Percentiles rank a stretch among this genome's conserved stretches.
phyloP scores from a whole-genome alignment of 2,113 vertebrate species.

The Thermophis baileyi region DNA sequence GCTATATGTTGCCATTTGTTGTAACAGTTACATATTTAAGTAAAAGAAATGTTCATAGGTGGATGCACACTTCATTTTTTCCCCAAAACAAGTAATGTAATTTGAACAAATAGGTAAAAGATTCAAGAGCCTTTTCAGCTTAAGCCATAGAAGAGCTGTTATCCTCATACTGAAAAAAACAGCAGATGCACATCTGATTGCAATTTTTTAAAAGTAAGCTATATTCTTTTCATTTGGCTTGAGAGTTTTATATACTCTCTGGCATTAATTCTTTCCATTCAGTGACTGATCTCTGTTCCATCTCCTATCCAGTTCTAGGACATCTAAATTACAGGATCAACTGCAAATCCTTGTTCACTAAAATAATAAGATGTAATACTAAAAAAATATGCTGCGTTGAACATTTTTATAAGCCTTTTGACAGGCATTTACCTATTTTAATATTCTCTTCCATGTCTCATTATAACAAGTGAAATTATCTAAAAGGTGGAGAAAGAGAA shows the following conservation, averaged over 20 bases:
- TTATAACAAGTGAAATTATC: not conserved
- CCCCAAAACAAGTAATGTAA: not conserved
- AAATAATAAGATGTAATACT: slow-evolving; percentile 17
- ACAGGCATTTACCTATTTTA: slow-evolving; percentile 20
- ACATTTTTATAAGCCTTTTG: not conserved
- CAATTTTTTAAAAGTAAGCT: not conserved
- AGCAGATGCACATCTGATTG: not conserved
- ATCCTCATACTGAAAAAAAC: slow-evolving; percentile 27
- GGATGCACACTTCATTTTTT: not conserved
- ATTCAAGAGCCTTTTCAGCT: not conserved
- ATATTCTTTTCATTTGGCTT: slow-evolving; percentile 20
- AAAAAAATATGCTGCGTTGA: not conserved
- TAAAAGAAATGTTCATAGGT: not conserved
- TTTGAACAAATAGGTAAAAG: not conserved
- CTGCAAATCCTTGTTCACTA: not conserved
- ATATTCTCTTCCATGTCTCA: slow-evolving; percentile 13
- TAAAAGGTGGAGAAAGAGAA: slow-evolving; percentile 15
- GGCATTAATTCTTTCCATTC: slow-evolving; percentile 29
- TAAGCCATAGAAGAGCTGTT: not conserved
- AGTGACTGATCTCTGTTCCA: slow-evolving; percentile 18
- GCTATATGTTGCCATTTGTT: not conserved
- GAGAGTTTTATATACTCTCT: slow-evolving; percentile 4
- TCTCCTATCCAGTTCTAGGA: not conserved
- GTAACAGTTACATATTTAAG: not conserved
- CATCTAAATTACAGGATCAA: slow-evolving; percentile 13